Evolutionary conservation across 2,113 vertebrate species (phyloP), one percentile per base, ranked within the genome.

Genomic region (Agelaius tricolor): DNA sequence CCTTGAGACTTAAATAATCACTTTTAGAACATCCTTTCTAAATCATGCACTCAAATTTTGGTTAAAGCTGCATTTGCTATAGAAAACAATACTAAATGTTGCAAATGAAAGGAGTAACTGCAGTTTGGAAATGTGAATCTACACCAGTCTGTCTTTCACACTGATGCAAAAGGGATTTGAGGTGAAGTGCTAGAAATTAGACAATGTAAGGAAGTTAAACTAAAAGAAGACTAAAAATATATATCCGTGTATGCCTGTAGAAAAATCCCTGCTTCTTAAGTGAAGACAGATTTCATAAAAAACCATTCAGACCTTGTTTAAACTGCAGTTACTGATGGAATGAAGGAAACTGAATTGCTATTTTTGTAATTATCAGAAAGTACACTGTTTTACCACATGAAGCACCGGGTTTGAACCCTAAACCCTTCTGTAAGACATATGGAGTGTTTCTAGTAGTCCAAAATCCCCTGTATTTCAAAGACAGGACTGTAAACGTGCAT

Each of bases 221-320:
- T 63, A 75, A 72, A 74, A 78, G 65, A 61, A 23, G 46, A 95
- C 69, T 43, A 78, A 51, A 67, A 84, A 89, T 89, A 84, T 18
- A 13, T 30, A 83, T 73, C 87, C 2, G 14, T 44, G 62, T 66
- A 57, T 41, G 80, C 46, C 39, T 84, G 54, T 81, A 98, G 81
- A 97, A 97, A 97, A 97, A 92, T 67, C 92, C 90, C 94, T 96
- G 95, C 77, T 96, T 82, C 85, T 96, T 76, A 67, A 74, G 80
- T 93, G 88, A 80, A 82, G 89, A 49, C 79, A 74, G 83, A 84
- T 62, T 52, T 96, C 28, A 74, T 90, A 65, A 92, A 95, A 96
- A 95, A 87, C 0, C n/a, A 73, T 62, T 87, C 23, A 44, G 66
- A 66, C 37, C 62, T 77, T 55, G 68, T 77, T 52, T 44, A 37